Evolutionary conservation across 2,797 vertebrate species (phyloP).

Genomic region (Anolis apletophallus): DNA sequence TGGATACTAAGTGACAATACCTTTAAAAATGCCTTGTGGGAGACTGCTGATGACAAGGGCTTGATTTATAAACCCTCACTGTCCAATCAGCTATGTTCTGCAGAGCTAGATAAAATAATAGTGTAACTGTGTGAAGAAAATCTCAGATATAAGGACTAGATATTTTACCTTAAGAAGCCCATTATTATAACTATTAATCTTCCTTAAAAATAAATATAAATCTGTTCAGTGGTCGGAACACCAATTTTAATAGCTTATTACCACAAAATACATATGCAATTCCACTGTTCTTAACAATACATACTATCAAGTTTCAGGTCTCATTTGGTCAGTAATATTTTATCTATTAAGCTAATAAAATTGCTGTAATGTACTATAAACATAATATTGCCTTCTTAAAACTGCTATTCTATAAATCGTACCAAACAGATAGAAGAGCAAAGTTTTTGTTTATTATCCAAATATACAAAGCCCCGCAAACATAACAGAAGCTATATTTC

Average conservation of each 20-base stretch:
- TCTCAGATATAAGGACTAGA: conserved; percentile 72
- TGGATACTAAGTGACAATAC: no score
- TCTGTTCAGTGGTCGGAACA: conserved; percentile 79
- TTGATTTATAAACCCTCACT: not conserved
- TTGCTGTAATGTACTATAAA: conserved; percentile 79
- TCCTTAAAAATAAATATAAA: conserved; percentile 80
- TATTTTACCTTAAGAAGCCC: conserved; percentile 81
- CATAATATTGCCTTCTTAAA: conserved; percentile 79
- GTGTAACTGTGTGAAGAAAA: conserved; percentile 62
- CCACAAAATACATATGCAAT: conserved; percentile 81
- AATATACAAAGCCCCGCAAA: conserved; percentile 83
- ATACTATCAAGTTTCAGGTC: conserved; percentile 74
- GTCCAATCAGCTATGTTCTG: not conserved
- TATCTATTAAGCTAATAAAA: conserved; percentile 78
- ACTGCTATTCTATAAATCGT: conserved; percentile 84
- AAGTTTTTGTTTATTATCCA: conserved; percentile 82
- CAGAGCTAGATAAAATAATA: not conserved
- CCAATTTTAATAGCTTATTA: conserved; percentile 83
- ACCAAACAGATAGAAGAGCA: conserved; percentile 83
- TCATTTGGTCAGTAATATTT: conserved; percentile 79
- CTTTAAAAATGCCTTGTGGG: no score
- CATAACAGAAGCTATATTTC: conserved; percentile 80
- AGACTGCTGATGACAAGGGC: not conserved
- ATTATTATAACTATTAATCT: conserved; percentile 75
- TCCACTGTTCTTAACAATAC: conserved; percentile 78